A percentile compares a stretch with the other conserved stretches of the same genome.
These are phyloP conservation scores for Dendrocincla fuliginosa DNA, from an alignment of 2,797 vertebrate genomes.

Conservation along the genomic window DNA sequence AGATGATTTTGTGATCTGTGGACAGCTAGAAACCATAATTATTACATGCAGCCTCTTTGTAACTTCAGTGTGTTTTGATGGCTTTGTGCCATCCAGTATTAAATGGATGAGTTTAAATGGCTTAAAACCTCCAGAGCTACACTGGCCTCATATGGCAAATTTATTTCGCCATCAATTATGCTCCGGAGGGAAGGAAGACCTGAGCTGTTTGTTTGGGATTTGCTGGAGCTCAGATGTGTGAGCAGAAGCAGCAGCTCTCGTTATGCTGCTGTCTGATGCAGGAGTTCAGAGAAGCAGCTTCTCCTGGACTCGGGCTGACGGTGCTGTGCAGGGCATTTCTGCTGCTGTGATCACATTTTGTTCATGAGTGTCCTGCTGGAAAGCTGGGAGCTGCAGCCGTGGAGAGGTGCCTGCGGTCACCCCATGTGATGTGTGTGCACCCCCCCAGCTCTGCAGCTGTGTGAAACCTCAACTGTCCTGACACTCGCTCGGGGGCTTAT, in stretches of 20 bases:
- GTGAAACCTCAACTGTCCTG: background rate
- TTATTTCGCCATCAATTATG: background rate
- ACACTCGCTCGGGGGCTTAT: background rate
- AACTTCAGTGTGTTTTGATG: background rate
- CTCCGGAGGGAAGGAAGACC: background rate
- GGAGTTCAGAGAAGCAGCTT: background rate
- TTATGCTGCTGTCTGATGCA: background rate
- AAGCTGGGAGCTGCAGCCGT: background rate
- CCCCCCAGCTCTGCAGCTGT: background rate
- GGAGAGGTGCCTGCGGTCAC: background rate
- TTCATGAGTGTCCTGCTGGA: background rate
- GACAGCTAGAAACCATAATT: background rate
- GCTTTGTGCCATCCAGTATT: background rate
- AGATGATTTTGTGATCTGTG: background rate
- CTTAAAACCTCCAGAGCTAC: background rate
- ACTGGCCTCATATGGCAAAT: background rate
- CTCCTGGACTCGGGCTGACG: rapidly evolving
- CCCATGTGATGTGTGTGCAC: rapidly evolving
- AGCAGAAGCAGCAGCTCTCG: background rate
- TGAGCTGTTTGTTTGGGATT: background rate
- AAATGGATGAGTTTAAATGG: background rate
- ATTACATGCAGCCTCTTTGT: background rate
- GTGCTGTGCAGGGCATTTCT: background rate
- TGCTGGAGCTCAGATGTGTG: background rate
- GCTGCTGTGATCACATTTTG: background rate